Evolutionary conservation across 2,113 vertebrate genomes (phyloP).

Genomic region (Daboia siamensis): DNA sequence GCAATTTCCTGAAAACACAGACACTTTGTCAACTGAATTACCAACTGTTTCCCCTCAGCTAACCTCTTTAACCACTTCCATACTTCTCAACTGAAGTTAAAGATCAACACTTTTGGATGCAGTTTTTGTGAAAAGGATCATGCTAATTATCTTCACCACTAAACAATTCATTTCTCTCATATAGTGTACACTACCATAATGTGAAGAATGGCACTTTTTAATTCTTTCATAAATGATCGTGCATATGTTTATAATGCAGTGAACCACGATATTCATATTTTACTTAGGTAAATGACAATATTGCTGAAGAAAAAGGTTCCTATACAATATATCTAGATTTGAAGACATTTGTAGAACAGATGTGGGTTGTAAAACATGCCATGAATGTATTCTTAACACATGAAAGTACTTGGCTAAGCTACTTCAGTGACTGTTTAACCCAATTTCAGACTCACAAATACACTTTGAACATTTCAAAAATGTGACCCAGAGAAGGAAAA

Average conservation of each 20-base stretch:
- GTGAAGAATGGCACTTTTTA: neutral
- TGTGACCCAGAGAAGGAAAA: neutral
- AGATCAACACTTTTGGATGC: neutral
- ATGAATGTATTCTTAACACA: neutral
- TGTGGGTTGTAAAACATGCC: neutral
- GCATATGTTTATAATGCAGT: neutral
- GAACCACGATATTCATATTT: neutral
- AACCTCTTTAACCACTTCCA: neutral
- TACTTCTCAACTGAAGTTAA: neutral
- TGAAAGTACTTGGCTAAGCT: neutral
- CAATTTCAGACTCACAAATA: neutral
- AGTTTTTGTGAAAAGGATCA: neutral
- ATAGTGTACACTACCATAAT: neutral
- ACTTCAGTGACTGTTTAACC: neutral
- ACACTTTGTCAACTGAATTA: neutral
- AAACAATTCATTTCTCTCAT: neutral
- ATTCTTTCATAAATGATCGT: neutral
- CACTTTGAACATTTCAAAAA: neutral
- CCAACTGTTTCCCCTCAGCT: neutral
- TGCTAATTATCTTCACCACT: neutral
- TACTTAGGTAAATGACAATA: neutral
- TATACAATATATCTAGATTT: neutral
- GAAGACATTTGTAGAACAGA: neutral
- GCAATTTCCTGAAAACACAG: conserved; percentile 3
- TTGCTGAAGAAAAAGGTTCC: neutral